Conservation (phyloP, 2,888 invertebrate species). For the Sinopyrophorus schimmeli region DNA sequence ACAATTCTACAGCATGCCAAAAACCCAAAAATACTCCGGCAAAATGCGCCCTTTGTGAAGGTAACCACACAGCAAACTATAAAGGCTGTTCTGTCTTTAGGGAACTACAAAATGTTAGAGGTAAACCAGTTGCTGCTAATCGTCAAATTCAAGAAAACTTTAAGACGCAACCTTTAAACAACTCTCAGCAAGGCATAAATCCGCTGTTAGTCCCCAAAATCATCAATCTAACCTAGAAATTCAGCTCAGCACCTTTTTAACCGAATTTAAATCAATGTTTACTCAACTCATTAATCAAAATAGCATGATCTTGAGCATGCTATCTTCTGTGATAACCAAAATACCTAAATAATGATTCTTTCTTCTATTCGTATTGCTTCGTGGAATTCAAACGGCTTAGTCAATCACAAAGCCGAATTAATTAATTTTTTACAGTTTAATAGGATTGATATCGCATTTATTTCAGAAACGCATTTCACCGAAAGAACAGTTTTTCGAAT, state of each 20-base stretch:
- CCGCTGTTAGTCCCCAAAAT: not conserved
- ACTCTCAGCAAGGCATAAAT: not conserved
- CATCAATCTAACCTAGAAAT: not conserved
- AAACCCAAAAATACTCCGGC: constrained; percentile 16
- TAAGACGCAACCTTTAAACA: not conserved
- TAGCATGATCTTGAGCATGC: not conserved
- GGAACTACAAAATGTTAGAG: not conserved
- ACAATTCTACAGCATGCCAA: constrained; percentile 16
- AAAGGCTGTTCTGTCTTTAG: constrained; percentile 23
- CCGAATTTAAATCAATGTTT: not conserved
- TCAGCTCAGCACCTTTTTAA: not conserved
- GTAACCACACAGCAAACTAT: constrained; percentile 30
- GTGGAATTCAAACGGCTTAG: not conserved
- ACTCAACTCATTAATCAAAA: not conserved
- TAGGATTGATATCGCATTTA: not conserved
- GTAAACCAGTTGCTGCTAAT: not conserved
- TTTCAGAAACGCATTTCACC: not conserved
- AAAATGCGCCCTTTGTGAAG: constrained; percentile 24
- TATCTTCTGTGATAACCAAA: not conserved
- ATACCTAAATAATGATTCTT: not conserved
- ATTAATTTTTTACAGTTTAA: not conserved
- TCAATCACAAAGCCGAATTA: not conserved
- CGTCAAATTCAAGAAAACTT: not conserved
- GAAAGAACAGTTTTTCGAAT: not conserved
- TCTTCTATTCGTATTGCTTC: not conserved